These are phyloP conservation scores for Drosophila niveifrons DNA, from an alignment of 2,888 invertebrate genomes.

Conservation along the genomic window DNA sequence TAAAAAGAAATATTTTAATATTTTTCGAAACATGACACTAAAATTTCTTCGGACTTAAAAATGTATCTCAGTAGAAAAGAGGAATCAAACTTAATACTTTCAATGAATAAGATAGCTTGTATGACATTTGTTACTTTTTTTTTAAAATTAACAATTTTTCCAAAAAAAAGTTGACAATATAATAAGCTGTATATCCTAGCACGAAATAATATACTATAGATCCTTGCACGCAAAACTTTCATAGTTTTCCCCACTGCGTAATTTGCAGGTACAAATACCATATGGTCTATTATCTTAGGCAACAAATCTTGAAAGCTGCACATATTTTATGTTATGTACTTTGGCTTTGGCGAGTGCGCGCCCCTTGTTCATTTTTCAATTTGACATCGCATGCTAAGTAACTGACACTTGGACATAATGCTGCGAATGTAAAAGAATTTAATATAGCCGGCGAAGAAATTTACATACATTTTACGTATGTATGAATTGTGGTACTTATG, in stretches of 20 bases:
- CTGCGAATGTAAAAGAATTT: slow-evolving; percentile 61
- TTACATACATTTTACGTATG: slow-evolving; percentile 12
- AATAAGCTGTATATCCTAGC: neutral
- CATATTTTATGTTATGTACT: slow-evolving; percentile 9
- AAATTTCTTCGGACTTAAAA: no score
- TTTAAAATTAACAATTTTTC: neutral
- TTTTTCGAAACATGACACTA: no score
- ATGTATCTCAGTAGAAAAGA: no score
- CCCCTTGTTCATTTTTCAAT: slow-evolving; percentile 44
- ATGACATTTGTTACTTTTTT: neutral
- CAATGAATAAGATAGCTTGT: no score
- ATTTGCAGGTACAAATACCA: slow-evolving; percentile 31
- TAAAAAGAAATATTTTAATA: no score
- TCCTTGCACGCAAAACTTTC: neutral
- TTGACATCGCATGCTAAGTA: slow-evolving; percentile 50
- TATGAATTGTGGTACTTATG: neutral
- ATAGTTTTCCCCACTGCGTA: slow-evolving; percentile 18
- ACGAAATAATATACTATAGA: neutral
- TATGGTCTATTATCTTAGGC: slow-evolving; percentile 57
- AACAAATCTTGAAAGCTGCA: slow-evolving; percentile 28
- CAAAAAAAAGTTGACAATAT: neutral
- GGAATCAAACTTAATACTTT: no score
- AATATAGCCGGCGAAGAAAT: slow-evolving; percentile 23
- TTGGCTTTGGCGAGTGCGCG: neutral
- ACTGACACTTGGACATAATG: slow-evolving; percentile 54